Evolutionary conservation across 2,113 vertebrate species (phyloP), one percentile per base, ranked within the genome.

Genomic region (Pithys albifrons): DNA sequence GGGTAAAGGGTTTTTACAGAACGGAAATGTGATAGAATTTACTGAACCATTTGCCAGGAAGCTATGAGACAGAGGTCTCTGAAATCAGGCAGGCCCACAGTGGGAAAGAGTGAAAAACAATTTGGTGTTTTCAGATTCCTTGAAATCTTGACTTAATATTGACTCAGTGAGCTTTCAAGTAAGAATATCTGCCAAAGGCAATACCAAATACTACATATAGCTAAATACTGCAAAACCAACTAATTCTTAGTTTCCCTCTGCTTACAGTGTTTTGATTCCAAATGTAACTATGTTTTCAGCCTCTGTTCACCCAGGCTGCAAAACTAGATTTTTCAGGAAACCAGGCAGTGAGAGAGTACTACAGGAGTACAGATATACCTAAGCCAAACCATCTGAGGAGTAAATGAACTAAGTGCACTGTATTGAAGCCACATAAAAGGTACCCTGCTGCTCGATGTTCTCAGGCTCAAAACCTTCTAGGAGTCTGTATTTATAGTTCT

Each of bases 401-500:
- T 55, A 89, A 96, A 91, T 91, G 12, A 96, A 92, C 31, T 69
- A 88, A 92, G 86, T 27, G 75, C 66, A 57, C 82, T 88, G 15
- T 22, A 85, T 37, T 41, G 45, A 88, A 94, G 65, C 92, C 93
- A 96, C 88, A 80, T 94, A 69, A 95, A 96, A 95, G 80, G 58
- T 58, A 48, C 6, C 79, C 83, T 87, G 93, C 83, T 93, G 90
- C 80, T 94, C 67, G 37, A 85, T 91, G 54, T 94, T 93, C 80
- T 84, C 80, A 84, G 88, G 69, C 61, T 92, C 45, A 81, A 57
- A 96, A 84, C 76, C 70, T 93, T 94, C 88, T 89, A 91, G 73
- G 83, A 93, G 64, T 71, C 35, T 81, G 31, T 95, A 95, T 95
- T 96, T 94, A 89, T 82, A 94, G 85, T 48, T 58, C 65, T 93